Evolutionary conservation across 2,113 vertebrate species (phyloP), one percentile per base, ranked within the genome.

Genomic region (Kobus ellipsiprymnus): DNA sequence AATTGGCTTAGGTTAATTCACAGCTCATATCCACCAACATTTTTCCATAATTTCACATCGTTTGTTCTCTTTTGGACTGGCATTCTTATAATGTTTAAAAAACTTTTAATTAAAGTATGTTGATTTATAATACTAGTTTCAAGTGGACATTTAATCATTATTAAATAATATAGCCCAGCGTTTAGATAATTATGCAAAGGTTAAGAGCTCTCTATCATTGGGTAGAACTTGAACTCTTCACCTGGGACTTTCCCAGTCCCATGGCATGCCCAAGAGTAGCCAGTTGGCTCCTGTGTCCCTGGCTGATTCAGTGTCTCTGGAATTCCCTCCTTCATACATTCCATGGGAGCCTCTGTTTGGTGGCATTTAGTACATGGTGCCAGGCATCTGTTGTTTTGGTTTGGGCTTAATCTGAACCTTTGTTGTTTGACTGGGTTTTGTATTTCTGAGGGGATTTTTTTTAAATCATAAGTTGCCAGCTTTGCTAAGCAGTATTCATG

Each of bases 331-430:
- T 62, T 94, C 44, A 0, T 52, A 55, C 91, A 95, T 98, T 94
- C 95, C 97, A 62, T 3, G 0, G 23, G 77, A 93, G 54, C 44
- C 77, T 95, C 80, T 33, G 11, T 54, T 97, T 78, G 71, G 54
- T 87, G 89, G 95, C 60, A 96, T 96, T 98, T 50, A 7, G 33
- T 25, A 13, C n/a, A 7, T 16, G 25, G 84, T 98, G 90, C 96
- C 96, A 97, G 95, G 81, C 96, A 96, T 98, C 96, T 98, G 97
- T 87, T 87, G 87, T 71, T 54, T 96, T 98, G 64, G 80, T 95
- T 93, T 87, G 60, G 36, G 10, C 87, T 95, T 87, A 77, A 86
- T 82, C 74, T 74, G 95, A 93, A 62, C 50, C 25, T 89, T 93
- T 95, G 87, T 57, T 95, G 85, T 96, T 91, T 83, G 86, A 82